These are phyloP conservation scores for Anguilla obscura DNA, from an alignment of 2,797 vertebrate genomes.

Conservation along the genomic window DNA sequence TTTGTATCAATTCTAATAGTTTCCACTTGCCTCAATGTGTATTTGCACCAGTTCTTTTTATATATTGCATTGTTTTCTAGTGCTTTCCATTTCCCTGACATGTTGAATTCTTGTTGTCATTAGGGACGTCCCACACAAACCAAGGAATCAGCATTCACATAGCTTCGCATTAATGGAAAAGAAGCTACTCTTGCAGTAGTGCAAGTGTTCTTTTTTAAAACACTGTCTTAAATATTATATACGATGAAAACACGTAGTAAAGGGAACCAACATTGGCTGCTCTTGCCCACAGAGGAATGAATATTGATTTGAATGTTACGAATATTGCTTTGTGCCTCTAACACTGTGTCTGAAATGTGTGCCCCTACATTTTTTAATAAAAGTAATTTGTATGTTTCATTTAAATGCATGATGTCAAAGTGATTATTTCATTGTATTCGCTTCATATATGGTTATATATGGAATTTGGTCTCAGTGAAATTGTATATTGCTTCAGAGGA, in stretches of 20 bases:
- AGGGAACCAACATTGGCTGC: background rate
- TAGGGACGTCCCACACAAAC: background rate
- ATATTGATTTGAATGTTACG: background rate
- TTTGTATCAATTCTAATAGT: background rate
- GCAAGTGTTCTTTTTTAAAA: background rate
- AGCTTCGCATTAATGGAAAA: background rate
- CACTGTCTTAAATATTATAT: background rate
- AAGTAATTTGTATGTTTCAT: background rate
- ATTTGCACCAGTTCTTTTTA: background rate
- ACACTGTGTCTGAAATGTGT: slow-evolving; percentile 4
- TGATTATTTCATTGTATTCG: slow-evolving; percentile 1
- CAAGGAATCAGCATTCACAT: background rate
- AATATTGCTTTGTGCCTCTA: slow-evolving; percentile 20
- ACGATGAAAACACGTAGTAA: background rate
- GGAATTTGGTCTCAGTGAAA: background rate
- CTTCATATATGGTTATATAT: background rate
- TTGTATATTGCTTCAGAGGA: background rate
- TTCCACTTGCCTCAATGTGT: background rate
- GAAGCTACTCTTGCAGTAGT: background rate
- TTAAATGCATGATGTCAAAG: slow-evolving; percentile 1
- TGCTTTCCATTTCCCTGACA: background rate
- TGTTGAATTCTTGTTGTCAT: background rate
- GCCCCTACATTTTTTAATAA: background rate
- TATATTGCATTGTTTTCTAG: background rate
- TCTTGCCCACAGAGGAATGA: background rate